These are phyloP conservation scores for Oenanthe melanoleuca DNA, from an alignment of 2,113 vertebrate species.

Conservation along the genomic window DNA sequence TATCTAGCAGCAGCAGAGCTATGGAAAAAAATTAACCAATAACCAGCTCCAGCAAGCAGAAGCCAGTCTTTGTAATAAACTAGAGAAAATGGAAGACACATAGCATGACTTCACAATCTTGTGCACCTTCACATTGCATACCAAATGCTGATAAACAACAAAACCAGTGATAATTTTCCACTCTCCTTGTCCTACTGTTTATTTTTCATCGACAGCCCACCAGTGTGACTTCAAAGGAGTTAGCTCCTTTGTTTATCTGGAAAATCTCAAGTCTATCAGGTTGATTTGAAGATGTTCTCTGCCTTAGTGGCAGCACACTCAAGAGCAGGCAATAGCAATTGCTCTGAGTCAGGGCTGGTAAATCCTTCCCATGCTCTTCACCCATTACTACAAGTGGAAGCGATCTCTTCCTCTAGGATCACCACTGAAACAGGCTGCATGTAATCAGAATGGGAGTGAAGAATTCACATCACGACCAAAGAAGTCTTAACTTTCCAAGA, in stretches of 20 bases:
- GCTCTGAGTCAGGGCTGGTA: neutral
- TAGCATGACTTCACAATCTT: neutral
- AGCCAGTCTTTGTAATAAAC: neutral
- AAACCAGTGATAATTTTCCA: neutral
- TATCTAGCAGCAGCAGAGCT: neutral
- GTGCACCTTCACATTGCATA: neutral
- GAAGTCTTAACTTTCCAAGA: neutral
- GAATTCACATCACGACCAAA: neutral
- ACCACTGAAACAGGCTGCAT: neutral
- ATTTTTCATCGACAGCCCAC: neutral
- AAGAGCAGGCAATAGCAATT: neutral
- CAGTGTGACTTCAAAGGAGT: neutral
- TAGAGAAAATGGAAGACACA: neutral
- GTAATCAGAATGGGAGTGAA: neutral
- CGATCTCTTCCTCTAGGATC: neutral
- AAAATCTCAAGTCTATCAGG: neutral
- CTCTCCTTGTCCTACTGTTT: neutral
- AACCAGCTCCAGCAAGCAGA: neutral
- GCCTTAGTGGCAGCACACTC: neutral
- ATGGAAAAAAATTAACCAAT: neutral
- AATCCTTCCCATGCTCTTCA: neutral
- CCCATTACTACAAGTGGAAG: neutral
- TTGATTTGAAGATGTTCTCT: neutral
- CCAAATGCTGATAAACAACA: neutral
- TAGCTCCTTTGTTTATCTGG: neutral